phyloP scores from a whole-genome alignment of 2,113 vertebrate species.

The Nansenia antarctica region DNA sequence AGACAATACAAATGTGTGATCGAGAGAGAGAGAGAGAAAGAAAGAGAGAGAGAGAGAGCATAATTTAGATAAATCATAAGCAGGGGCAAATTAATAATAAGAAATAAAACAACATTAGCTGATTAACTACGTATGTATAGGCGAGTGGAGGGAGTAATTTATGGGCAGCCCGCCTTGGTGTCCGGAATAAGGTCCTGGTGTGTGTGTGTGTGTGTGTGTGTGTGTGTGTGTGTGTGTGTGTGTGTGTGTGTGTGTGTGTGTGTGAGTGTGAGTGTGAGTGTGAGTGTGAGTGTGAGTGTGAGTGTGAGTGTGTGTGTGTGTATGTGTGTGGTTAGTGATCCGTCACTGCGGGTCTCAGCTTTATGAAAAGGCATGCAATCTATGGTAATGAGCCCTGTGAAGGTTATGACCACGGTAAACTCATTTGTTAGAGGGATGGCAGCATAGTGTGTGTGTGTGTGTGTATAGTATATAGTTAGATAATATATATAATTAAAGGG shows the following conservation, averaged over 20 bases:
- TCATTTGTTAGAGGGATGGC: constrained; percentile 70
- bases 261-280: constrained; percentile 21
- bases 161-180: constrained; percentile 61
- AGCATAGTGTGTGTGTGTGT: constrained; percentile 7
- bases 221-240: constrained; percentile 22
- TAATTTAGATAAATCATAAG: constrained; percentile 72
- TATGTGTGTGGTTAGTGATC: constrained; percentile 62
- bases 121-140: constrained; percentile 76
- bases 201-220: constrained; percentile 26
- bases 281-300: constrained; percentile 25
- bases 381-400: constrained; percentile 76
- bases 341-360: constrained; percentile 70
- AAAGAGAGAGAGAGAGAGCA: constrained; percentile 48
- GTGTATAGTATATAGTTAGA: constrained; percentile 4
- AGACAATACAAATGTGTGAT: constrained; percentile 64
- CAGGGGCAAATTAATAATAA: constrained; percentile 70
- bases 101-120: constrained; percentile 75
- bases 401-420: constrained; percentile 78
- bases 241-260: constrained; percentile 22
- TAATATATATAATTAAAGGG: constrained; percentile 50
- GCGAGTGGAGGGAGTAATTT: constrained; percentile 67
- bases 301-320: constrained; percentile 20
- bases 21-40: constrained; percentile 40
- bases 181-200: constrained; percentile 70
- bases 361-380: constrained; percentile 77